Percentiles rank a stretch among this genome's conserved stretches.
Evolutionary conservation across 1,140 invertebrate species (phyloP).

Genomic region (Orchestia grillus): DNA sequence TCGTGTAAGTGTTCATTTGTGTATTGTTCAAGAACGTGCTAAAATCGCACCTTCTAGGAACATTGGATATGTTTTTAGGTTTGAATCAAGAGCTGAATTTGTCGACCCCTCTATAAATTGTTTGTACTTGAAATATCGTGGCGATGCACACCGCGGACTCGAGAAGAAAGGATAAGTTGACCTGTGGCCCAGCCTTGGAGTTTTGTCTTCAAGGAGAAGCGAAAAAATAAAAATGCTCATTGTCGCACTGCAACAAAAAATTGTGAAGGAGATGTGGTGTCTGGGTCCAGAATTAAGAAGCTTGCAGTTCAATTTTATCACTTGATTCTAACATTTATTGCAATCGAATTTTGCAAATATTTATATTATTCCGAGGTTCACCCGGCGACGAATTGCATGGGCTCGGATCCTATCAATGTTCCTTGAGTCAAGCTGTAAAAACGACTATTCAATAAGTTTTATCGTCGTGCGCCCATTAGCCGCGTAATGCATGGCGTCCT

Average conservation of each 20-base stretch:
- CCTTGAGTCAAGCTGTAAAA: neutral
- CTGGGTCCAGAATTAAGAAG: no score
- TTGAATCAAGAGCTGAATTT: neutral
- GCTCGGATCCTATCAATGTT: neutral
- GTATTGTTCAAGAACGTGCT: neutral
- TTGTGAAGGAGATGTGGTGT: no score
- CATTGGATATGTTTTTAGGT: no score
- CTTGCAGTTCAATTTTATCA: no score
- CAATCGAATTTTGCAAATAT: neutral
- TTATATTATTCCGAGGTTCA: neutral
- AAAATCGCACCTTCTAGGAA: no score
- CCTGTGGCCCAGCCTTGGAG: neutral
- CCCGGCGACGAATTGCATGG: neutral
- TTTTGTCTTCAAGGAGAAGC: neutral
- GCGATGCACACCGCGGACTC: neutral
- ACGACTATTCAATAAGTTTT: no score
- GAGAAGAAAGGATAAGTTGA: neutral
- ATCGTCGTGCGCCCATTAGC: no score
- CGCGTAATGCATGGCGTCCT: no score
- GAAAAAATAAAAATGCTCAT: neutral
- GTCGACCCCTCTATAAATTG: neutral
- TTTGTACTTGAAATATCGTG: neutral
- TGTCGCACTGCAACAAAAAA: no score
- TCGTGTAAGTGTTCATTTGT: neutral
- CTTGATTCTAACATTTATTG: no score